phyloP scores from a whole-genome alignment of 2,888 invertebrate species.

The Agapostemon virescens region DNA sequence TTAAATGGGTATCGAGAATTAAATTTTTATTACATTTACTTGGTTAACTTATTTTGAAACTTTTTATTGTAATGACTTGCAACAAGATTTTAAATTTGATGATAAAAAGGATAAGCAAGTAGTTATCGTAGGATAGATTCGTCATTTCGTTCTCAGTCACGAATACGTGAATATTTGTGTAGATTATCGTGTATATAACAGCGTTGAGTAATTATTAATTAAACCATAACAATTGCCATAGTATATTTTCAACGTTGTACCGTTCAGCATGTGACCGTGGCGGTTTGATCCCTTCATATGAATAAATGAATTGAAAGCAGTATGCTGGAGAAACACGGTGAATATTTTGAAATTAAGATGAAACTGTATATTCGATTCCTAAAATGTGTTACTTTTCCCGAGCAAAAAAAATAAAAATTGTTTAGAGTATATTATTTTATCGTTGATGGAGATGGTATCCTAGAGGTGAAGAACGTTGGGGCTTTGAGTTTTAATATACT shows the following conservation, averaged over 20 bases:
- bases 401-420: background rate
- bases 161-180: background rate
- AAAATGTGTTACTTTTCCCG: background rate
- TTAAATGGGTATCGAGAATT: background rate
- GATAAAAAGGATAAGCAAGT: background rate
- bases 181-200: background rate
- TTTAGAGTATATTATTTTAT: background rate
- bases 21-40: background rate
- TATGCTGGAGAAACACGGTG: background rate
- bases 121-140: background rate
- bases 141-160: too few relatives aligned
- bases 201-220: background rate
- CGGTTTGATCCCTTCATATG: background rate
- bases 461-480: background rate
- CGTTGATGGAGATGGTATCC: background rate
- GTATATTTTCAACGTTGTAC: background rate
- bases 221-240: background rate
- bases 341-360: background rate
- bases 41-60: background rate
- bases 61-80: background rate
- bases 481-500: conserved; percentile 8
- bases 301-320: background rate
- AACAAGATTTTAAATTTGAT: background rate
- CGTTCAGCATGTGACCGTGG: background rate
- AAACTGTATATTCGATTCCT: background rate